Evolutionary conservation across 2,113 vertebrate species (phyloP), one percentile per base, ranked within the genome.

Genomic region (Gobiocypris rarus): DNA sequence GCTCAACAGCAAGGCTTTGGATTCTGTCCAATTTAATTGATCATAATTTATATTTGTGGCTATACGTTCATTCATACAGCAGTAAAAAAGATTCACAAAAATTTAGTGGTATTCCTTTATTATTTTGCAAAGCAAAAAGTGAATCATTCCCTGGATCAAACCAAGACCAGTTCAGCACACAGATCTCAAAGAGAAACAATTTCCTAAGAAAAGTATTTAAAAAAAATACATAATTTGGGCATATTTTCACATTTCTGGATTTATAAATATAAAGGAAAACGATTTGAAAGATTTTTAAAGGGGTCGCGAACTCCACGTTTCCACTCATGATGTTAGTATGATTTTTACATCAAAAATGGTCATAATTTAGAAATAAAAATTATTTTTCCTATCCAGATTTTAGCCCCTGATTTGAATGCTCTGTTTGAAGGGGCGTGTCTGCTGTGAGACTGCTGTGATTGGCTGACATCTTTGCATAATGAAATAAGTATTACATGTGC

Each of bases 1-100:
- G 41, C 14, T 22, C 41, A 4, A 15, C 31, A 77, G 76, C 7
- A 26, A 4, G 56, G n/a, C 56, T 59, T 78, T 45, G 56, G 56
- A 78, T 78, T 78, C 76, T 78, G 76, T 78, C n/a, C 9, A 43
- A 45, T 45, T 75, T 10, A 26, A 45, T 24, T 52, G 48, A 26
- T 4, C 24, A 34, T 54, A 28, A 54, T 38, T 76, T 43, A 75
- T 52, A 76, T 76, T n/a, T 56, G 17, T 58, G 74, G 52, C 17
- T 38, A 34, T 34, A 26, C 1, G 1, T 76, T 75, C 17, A 22
- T 56, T 38, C 28, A 73, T 73, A 26, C 41, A 24, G 9, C 9
- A 9, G 26, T 31, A 24, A 45, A 50, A 28, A 52, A 52, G 7
- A 48, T 73, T 24, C 22, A n/a, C n/a, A n/a, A n/a, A n/a, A n/a